Evolutionary conservation across 2,113 vertebrate genomes (phyloP).

Genomic region (Apteryx owenii): DNA sequence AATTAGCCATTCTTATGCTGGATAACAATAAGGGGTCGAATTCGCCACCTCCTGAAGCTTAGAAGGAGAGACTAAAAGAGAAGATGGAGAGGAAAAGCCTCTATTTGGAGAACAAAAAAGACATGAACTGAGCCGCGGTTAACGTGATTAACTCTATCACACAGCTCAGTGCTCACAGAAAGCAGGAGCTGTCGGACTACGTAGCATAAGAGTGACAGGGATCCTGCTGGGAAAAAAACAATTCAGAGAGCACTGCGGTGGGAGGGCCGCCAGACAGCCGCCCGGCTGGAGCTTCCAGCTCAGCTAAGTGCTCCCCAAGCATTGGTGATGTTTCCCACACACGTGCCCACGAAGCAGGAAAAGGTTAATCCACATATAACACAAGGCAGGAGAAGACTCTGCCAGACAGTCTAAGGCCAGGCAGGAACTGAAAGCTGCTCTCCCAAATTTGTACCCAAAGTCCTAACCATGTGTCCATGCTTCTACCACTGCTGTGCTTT

Average conservation of each 20-base stretch:
- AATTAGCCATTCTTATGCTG: background rate
- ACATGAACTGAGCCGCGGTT: slow-evolving; percentile 7
- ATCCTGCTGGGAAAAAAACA: background rate
- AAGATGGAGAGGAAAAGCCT: slow-evolving; percentile 30
- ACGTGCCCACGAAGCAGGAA: background rate
- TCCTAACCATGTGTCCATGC: background rate
- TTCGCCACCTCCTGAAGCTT: slow-evolving; percentile 21
- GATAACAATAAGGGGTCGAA: background rate
- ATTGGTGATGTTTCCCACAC: background rate
- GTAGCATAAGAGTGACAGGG: background rate
- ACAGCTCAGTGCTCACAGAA: slow-evolving; percentile 36
- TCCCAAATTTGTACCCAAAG: background rate
- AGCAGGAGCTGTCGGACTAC: slow-evolving; percentile 11
- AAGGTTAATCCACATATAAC: background rate
- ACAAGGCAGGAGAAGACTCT: background rate
- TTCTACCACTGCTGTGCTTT: background rate
- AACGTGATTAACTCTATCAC: slow-evolving; percentile 53
- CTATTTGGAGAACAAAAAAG: slow-evolving; percentile 47
- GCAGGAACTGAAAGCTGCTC: background rate
- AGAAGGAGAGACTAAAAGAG: slow-evolving; percentile 32
- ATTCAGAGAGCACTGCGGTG: background rate
- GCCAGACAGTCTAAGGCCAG: background rate
- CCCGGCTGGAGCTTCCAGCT: background rate
- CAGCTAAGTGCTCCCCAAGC: background rate
- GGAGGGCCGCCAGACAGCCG: background rate